phyloP scores from a whole-genome alignment of 53 echinoderm and acorn worm genomes.

The Paracentrotus lividus region DNA sequence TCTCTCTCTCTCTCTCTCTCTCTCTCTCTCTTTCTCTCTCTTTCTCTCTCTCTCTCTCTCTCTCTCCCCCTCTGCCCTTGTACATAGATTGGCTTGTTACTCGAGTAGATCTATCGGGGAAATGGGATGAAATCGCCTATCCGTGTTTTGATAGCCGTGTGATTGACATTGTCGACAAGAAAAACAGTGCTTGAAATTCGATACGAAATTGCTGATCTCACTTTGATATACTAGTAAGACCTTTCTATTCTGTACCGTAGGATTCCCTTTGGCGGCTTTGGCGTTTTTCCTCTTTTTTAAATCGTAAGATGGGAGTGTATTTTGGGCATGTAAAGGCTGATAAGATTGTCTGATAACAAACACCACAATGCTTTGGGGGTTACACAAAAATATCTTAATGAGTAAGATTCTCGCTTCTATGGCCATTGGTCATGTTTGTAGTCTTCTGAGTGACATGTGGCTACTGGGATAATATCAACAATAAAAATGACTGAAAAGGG shows the following conservation, averaged over 20 bases:
- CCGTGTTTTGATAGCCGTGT: conserved; percentile 27
- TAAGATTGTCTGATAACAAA: neutral
- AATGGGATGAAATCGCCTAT: conserved; percentile 27
- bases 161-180: conserved; percentile 14
- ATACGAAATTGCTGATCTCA: conserved; percentile 24
- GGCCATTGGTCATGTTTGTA: neutral
- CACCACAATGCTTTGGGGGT: conserved; percentile 5
- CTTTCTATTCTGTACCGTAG: neutral
- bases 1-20: neutral
- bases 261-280: conserved; percentile 17
- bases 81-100: neutral
- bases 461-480: neutral
- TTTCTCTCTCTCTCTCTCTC: neutral
- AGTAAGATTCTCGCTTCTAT: neutral
- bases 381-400: neutral
- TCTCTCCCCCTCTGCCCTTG: neutral
- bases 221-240: neutral
- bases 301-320: conserved; percentile 12
- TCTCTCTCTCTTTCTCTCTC: neutral
- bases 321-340: neutral
- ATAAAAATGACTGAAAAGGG: neutral
- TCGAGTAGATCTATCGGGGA: conserved; percentile 12
- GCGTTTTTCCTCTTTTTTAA: neutral
- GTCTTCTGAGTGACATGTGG: neutral
- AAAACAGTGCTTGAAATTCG: conserved; percentile 41